Conservation (phyloP, 2,888 invertebrate genomes). For the Azorinus chamasolen region DNA sequence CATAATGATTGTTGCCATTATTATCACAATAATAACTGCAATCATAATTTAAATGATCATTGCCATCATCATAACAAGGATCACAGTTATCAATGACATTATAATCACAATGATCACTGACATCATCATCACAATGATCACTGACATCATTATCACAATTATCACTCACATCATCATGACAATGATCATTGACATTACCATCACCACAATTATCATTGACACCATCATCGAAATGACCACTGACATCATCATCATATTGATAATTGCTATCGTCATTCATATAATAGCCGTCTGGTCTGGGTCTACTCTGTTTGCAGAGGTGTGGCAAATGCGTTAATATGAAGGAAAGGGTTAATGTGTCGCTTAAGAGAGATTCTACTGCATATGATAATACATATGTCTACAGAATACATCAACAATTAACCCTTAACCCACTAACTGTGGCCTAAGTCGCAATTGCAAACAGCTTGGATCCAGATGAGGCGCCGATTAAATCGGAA, state of each 20-base stretch:
- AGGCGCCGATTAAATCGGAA: too few species aligned
- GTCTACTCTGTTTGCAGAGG: too few species aligned
- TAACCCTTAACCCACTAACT: too few species aligned
- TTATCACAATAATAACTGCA: constrained; percentile 11
- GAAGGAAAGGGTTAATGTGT: too few species aligned
- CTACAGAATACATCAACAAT: too few species aligned
- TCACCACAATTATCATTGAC: constrained; percentile 29
- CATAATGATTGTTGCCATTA: constrained; percentile 20
- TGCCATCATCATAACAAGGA: constrained; percentile 7
- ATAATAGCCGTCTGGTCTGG: too few species aligned
- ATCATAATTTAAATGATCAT: too few species aligned
- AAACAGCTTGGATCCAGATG: too few species aligned
- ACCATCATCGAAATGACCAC: constrained; percentile 18
- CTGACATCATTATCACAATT: constrained; percentile 16
- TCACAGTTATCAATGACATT: neutral
- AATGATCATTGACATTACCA: constrained; percentile 32
- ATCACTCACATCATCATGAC: constrained; percentile 10
- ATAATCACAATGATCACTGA: neutral
- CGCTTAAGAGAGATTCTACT: too few species aligned
- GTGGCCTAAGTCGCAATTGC: too few species aligned
- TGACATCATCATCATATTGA: constrained; percentile 8
- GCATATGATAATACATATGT: too few species aligned
- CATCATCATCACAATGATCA: constrained; percentile 16
- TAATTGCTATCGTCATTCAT: constrained; percentile 15
- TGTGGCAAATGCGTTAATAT: too few species aligned